Conservation (phyloP, 2,113 vertebrate species). For the Lanius collurio region DNA sequence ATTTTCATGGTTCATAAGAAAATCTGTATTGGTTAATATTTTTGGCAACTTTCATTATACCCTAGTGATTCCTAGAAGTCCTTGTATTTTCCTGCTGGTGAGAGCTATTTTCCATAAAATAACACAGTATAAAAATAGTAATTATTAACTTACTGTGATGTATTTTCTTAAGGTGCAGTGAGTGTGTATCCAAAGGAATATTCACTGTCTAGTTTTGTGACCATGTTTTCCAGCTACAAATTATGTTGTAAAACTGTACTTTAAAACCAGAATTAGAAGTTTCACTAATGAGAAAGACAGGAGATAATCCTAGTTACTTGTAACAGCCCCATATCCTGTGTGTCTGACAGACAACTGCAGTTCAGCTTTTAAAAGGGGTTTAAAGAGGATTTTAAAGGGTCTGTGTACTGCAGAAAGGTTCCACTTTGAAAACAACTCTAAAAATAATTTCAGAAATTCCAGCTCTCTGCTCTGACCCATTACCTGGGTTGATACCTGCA, state of each 20-base stretch:
- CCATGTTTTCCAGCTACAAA: not conserved
- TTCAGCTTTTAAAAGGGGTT: not conserved
- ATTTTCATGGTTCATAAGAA: conserved; percentile 77
- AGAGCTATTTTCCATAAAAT: conserved; percentile 73
- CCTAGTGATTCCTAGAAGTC: conserved; percentile 72
- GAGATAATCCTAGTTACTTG: not conserved
- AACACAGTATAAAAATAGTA: conserved; percentile 67
- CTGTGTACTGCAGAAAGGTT: not conserved
- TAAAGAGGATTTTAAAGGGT: not conserved
- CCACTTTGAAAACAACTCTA: not conserved
- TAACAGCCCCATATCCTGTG: not conserved
- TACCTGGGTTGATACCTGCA: not conserved
- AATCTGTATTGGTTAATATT: conserved; percentile 78
- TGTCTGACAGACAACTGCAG: not conserved
- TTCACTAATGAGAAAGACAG: not conserved
- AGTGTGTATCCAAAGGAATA: not conserved
- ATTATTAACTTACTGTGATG: conserved; percentile 69
- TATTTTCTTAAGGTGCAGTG: conserved; percentile 48
- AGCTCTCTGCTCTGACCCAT: not conserved
- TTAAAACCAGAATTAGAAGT: not conserved
- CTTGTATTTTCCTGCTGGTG: conserved; percentile 69
- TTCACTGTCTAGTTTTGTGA: not conserved
- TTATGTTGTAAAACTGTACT: not conserved
- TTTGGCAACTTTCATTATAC: conserved; percentile 76
- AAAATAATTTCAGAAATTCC: not conserved